Evolutionary conservation across 2,888 invertebrate genomes (phyloP).

Genomic region (Himalopsyche anomala): DNA sequence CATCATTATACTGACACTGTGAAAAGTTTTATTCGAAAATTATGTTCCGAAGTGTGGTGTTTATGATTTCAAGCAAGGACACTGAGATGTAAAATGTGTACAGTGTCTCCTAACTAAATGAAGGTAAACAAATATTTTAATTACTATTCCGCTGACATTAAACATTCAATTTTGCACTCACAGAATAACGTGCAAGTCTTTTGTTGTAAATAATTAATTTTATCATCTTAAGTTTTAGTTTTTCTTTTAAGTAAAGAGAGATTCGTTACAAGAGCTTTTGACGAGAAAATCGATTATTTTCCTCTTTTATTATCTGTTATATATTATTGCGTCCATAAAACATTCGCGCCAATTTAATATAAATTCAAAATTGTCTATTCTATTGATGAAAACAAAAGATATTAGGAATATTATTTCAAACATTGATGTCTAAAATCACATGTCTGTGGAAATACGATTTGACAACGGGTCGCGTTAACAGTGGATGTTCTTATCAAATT

Average conservation of each 20-base stretch:
- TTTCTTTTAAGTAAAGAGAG: constrained; percentile 10
- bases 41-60: constrained; percentile 57
- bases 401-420: neutral
- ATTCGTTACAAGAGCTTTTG: neutral
- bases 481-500: constrained; percentile 28
- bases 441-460: constrained; percentile 50
- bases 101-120: constrained; percentile 57
- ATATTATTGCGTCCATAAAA: neutral
- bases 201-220: neutral
- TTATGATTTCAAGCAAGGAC: constrained; percentile 59
- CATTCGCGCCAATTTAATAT: neutral
- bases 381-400: neutral
- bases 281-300: constrained; percentile 62
- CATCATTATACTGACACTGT: neutral
- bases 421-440: constrained; percentile 46
- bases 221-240: constrained; percentile 8
- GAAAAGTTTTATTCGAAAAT: constrained; percentile 30
- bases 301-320: constrained; percentile 6
- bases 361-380: neutral
- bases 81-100: constrained; percentile 59
- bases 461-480: constrained; percentile 54
- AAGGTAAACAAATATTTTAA: constrained; percentile 60
- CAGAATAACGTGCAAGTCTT: neutral
- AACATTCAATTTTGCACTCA: neutral
- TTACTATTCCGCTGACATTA: constrained; percentile 9